These are phyloP conservation scores for Pogonus chalceus DNA, from an alignment of 1,140 invertebrate genomes.

Conservation along the genomic window DNA sequence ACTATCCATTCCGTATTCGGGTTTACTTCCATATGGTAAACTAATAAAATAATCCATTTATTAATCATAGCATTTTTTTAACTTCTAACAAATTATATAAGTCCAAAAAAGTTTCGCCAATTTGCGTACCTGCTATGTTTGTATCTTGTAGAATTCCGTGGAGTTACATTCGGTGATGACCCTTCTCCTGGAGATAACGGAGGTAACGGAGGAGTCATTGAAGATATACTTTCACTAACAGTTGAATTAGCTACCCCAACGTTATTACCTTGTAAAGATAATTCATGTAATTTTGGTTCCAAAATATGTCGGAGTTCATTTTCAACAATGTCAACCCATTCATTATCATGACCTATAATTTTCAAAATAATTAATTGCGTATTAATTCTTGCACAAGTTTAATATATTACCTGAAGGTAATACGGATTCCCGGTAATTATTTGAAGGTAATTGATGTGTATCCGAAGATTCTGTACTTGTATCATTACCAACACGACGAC, in stretches of 20 bases:
- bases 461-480: conserved; percentile 42
- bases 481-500: conserved; percentile 42
- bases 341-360: conserved; percentile 53
- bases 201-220: conserved; percentile 64
- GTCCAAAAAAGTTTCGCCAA: no score
- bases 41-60: conserved; percentile 28
- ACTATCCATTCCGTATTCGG: conserved; percentile 37
- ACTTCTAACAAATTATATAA: not conserved
- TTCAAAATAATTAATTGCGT: not conserved
- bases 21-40: conserved; percentile 47
- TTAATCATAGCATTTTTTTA: not conserved
- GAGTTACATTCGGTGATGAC: conserved; percentile 35
- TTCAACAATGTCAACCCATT: conserved; percentile 77
- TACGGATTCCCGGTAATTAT: conserved; percentile 13
- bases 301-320: conserved; percentile 66
- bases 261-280: conserved; percentile 38
- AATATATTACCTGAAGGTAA: not conserved
- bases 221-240: conserved; percentile 54
- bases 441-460: conserved; percentile 15
- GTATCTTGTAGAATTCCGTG: conserved; percentile 36
- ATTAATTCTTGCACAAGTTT: not conserved
- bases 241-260: conserved; percentile 42
- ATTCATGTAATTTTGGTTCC: conserved; percentile 52
- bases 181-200: conserved; percentile 55
- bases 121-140: conserved; percentile 36